These are phyloP conservation scores for Meiosimyza decipiens DNA, from an alignment of 2,888 invertebrate species.

Conservation along the genomic window DNA sequence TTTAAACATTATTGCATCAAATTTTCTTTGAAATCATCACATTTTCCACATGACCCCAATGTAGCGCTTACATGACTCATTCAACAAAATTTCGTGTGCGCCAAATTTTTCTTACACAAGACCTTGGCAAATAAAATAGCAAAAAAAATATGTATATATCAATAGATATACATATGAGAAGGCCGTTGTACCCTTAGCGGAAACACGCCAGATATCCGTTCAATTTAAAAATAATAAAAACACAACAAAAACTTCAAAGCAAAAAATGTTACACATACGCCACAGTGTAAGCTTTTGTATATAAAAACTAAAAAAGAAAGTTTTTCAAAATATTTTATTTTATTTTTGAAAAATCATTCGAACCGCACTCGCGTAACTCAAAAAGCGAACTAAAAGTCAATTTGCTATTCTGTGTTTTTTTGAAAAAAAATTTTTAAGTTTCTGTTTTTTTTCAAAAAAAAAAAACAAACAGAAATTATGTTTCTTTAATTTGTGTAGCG, in stretches of 20 bases:
- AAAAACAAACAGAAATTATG: conserved; percentile 23
- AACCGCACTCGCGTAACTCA: conserved; percentile 59
- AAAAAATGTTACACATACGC: background rate
- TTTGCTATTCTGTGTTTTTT: conserved; percentile 51
- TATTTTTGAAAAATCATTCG: conserved; percentile 30
- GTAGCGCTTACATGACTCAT: background rate
- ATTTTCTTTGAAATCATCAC: background rate
- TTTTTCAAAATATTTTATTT: background rate
- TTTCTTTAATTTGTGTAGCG: conserved; percentile 20
- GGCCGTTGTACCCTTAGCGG: conserved; percentile 7
- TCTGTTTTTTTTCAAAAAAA: background rate
- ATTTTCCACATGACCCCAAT: background rate
- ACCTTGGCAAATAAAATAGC: background rate
- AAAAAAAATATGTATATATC: background rate
- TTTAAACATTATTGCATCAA: too few species aligned
- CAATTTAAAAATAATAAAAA: too few species aligned
- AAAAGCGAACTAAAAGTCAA: conserved; percentile 60
- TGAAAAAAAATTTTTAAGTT: background rate
- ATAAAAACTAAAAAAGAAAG: too few species aligned
- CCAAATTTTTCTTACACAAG: background rate
- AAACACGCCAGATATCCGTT: conserved; percentile 3
- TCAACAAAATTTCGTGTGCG: too few species aligned
- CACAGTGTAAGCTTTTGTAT: background rate
- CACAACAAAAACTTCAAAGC: background rate
- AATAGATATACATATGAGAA: background rate